phyloP scores from a whole-genome alignment of 2,888 invertebrate genomes.

The Lacanobia wlatinum region DNA sequence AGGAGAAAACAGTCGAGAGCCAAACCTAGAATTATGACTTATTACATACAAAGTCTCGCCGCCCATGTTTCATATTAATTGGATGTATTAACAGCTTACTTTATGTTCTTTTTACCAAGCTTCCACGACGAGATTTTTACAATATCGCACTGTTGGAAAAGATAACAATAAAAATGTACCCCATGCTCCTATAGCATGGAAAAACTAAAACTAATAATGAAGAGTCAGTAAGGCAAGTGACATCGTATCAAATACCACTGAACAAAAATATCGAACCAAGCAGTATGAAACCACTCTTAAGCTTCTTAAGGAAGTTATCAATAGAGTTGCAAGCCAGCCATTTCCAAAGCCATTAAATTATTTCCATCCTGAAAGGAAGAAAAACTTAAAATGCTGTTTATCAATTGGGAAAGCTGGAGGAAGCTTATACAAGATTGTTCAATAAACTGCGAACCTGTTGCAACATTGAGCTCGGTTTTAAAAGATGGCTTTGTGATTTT shows the following conservation, averaged over 20 bases:
- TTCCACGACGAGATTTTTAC: no score
- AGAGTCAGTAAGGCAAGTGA: neutral
- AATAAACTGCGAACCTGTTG: constrained; percentile 55
- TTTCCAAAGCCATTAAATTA: constrained; percentile 58
- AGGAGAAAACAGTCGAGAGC: no score
- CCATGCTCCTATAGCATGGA: no score
- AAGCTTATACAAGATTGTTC: constrained; percentile 46
- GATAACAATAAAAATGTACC: no score
- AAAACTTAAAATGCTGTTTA: constrained; percentile 56
- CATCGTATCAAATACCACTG: no score
- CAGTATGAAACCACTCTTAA: constrained; percentile 12
- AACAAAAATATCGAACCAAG: neutral
- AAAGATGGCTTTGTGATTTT: constrained; percentile 43
- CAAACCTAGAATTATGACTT: no score
- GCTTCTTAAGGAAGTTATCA: constrained; percentile 34
- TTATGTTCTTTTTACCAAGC: no score
- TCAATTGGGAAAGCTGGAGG: constrained; percentile 42
- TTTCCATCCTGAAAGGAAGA: constrained; percentile 39
- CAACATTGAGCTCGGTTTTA: constrained; percentile 42
- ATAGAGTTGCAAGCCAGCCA: constrained; percentile 35
- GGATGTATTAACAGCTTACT: no score
- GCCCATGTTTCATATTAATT: no score
- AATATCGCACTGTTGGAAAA: no score
- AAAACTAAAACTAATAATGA: no score
- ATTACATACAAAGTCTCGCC: no score